Percentiles rank a stretch among this genome's conserved stretches.
Conservation (phyloP, 2,113 vertebrate species). For the Haliaeetus leucogaster region DNA sequence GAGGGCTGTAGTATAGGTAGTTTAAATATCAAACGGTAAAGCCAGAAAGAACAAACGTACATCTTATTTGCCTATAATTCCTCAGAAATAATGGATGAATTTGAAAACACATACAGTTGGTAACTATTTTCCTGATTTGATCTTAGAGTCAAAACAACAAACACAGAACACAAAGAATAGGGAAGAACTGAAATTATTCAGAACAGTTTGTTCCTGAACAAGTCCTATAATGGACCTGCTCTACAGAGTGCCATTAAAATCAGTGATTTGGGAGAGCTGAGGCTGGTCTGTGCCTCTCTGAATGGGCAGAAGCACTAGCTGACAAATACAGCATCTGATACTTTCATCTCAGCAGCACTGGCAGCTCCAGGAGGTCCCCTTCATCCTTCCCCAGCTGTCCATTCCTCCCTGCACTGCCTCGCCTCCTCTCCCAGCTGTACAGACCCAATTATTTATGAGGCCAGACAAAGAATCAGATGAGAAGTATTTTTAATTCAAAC, state of each 20-base stretch:
- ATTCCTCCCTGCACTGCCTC: not conserved
- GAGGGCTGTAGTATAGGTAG: not conserved
- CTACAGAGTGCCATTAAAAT: not conserved
- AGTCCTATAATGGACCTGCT: not conserved
- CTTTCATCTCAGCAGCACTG: not conserved
- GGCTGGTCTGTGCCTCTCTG: not conserved
- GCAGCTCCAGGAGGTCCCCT: not conserved
- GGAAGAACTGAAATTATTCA: not conserved
- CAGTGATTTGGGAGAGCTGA: not conserved
- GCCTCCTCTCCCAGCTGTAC: not conserved
- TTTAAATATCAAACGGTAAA: not conserved
- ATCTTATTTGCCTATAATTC: not conserved
- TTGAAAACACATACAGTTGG: not conserved
- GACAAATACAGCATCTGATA: not conserved
- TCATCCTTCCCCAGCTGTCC: not conserved
- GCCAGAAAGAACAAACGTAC: not conserved
- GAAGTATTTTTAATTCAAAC: slow-evolving; percentile 38
- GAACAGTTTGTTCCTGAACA: not conserved
- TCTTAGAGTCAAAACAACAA: not conserved
- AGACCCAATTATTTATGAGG: not conserved
- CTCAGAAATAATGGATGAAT: not conserved
- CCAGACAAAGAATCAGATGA: slow-evolving; percentile 29
- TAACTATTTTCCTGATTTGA: not conserved
- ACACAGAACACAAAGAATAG: not conserved
- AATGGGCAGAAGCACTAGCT: not conserved